These are phyloP conservation scores for Mormoops blainvillei DNA, from an alignment of 2,113 vertebrate genomes.

Conservation along the genomic window DNA sequence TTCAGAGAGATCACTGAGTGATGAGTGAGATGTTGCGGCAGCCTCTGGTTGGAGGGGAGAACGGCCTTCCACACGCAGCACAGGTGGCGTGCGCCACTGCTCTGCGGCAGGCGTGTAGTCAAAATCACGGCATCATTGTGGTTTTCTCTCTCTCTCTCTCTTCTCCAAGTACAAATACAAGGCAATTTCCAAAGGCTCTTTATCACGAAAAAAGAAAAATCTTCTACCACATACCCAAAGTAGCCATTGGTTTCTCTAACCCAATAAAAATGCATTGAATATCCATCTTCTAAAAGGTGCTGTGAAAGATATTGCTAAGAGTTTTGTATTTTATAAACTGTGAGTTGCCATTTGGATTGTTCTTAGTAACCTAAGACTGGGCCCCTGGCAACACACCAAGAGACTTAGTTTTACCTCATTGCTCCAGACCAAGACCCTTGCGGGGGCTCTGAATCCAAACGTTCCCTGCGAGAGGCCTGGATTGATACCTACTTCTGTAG, in stretches of 20 bases:
- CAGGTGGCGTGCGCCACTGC: neutral
- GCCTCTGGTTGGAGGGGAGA: neutral
- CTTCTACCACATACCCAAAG: neutral
- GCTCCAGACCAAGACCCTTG: neutral
- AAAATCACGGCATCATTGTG: neutral
- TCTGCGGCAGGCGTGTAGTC: neutral
- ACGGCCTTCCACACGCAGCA: neutral
- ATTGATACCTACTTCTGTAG: neutral
- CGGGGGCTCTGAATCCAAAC: neutral
- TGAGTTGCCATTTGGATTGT: neutral
- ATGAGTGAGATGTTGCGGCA: neutral
- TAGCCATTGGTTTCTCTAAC: neutral
- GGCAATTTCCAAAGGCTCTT: neutral
- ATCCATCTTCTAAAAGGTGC: neutral
- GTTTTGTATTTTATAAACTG: neutral
- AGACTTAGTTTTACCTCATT: neutral
- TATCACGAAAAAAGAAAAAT: neutral
- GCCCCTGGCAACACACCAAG: neutral
- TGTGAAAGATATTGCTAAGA: neutral
- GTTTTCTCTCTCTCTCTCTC: neutral
- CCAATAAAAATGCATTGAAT: neutral
- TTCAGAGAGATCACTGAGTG: neutral
- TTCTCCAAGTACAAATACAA: constrained; percentile 5
- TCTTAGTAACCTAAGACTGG: neutral
- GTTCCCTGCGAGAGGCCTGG: neutral